Base-by-base conservation (phyloP, 1,140 invertebrate species). In the Spodoptera litura region DNA sequence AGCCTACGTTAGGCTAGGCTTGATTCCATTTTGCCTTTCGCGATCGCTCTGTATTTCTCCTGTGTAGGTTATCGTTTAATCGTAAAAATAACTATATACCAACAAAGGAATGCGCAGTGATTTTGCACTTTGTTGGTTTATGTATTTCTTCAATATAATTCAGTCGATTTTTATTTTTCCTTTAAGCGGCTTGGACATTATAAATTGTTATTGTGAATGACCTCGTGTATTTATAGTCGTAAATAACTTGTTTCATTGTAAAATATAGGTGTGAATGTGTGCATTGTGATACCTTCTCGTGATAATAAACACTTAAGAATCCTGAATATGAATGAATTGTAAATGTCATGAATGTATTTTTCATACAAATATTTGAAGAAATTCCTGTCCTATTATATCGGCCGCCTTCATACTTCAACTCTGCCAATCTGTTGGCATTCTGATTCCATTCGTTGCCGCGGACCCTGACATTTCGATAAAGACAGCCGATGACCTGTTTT, bases 391-490 rank as follows among this genome's bases (percentile, higher is more conserved):
- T 77, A 68, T 77, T 62, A 56, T 56, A 56, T 66, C 74, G 62
- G 52, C 13, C 15, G 49, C 52, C 68, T 79, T 78, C 61, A 70
- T 61, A 74, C 35, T 73, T 73, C 71, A 66, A 44, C 74, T 84
- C 83, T 79, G 80, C 68, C 82, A 84, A 78, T 85, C 68, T 83
- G 81, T 79, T 89, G 90, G 83, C 86, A 90, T 92, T 93, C 85
- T 85, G 86, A 85, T 83, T 85, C 79, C 85, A 84, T 85, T 80
- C 82, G 76, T 78, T 84, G 80, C 78, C 83, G 83, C 81, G 56
- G 89, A 90, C 91, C 92, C 89, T 93, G 92, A 93, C 92, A 93
- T 93, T 93, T 93, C 80, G 87, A 77, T 83, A 78, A 84, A 82
- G 77, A 66, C 84, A 80, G 58, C 80, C 79, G 79, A 83, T 82